Evolutionary conservation across 2,888 invertebrate genomes (phyloP), one percentile per base, ranked within the genome.

Genomic region (Heliconius aoede): DNA sequence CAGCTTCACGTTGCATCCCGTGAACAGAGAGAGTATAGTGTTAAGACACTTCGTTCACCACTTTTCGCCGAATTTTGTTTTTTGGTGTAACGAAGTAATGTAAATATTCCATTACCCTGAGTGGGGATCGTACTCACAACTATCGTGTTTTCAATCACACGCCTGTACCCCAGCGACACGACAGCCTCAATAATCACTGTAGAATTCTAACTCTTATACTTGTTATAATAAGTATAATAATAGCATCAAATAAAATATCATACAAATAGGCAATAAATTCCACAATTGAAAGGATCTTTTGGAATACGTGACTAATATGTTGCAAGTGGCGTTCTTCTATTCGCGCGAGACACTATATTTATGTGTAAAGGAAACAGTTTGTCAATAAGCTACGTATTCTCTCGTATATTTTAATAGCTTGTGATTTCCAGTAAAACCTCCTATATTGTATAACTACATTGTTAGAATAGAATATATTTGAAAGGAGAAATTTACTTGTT

Each of bases 321-420:
- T 28, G 69, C 69, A 55, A 30, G 46, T 55, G 30, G 30, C 69
- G 51, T 69, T 68, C 51, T 55, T 51, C 68, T 69, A 69, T 46
- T 46, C 68, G 68, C 68, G 30, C 51, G 51, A 51, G 69, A 30
- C 69, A 30, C 51, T 69, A 4, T 51, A 68, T 68, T 68, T 68
- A 51, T 69, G 68, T 69, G 28, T 69, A 55, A 30, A 55, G 69
- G 69, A 69, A 69, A 55, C n/a, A 51, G 51, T 69, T 69, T 69
- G 51, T 69, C 69, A 69, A 69, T 69, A 69, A 30, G 30, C 15
- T 55, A 30, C 51, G 51, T 69, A 69, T 69, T 69, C 51, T 55
- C 69, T 30, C 69, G 55, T 55, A 55, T 55, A 69, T 69, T 69
- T 69, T 51, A 69, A 69, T 69, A 30, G 51, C 30, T 51, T 68